Evolutionary conservation across 1,140 invertebrate genomes (phyloP), one percentile per base, ranked within the genome.

Genomic region (Aphelenchoides besseyi): DNA sequence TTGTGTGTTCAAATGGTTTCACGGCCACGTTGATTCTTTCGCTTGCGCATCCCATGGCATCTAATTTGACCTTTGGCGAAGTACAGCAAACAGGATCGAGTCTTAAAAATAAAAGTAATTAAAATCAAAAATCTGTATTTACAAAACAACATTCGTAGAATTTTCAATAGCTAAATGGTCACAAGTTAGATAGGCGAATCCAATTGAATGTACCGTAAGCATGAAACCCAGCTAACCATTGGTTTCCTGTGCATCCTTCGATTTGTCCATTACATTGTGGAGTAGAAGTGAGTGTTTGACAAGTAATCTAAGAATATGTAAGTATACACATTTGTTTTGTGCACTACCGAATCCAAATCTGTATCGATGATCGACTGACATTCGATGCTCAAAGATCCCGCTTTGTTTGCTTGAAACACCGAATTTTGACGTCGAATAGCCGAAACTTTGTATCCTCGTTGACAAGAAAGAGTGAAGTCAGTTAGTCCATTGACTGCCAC

Each of bases 141-240:
- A 84, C 82, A 82, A 35, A 54, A 82, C 68, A 2, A 74, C 78
- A 69, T 78, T 84, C 16, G 80, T 84, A 16, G 32, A 52, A 52
- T 82, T 82, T 61, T 82, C 82, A 23, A 84, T 36, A 18, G 59
- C 48, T 29, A 69, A 76, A 73, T 61, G 29, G 26, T 1, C 64
- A 12, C 8, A 30, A 57, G 12, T n/a, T n/a, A n/a, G 18, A 57
- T 8, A 5, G 3, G 3, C 3, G n/a, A 30, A 5, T 5, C 3
- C 3, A 57, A 8, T 57, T 30, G 55, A 3, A 57, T n/a, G n/a
- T 37, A 12, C 70, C 54, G 32, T 79, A 83, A 29, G 70, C 79
- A 62, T 81, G 73, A 48, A 81, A 80, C n/a, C 81, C 81, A 16
- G 68, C 78, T 12, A 82, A 69, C 82, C 82, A 82, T 30, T 79